phyloP scores from a whole-genome alignment of 2,797 vertebrate species.

The Lemur catta region DNA sequence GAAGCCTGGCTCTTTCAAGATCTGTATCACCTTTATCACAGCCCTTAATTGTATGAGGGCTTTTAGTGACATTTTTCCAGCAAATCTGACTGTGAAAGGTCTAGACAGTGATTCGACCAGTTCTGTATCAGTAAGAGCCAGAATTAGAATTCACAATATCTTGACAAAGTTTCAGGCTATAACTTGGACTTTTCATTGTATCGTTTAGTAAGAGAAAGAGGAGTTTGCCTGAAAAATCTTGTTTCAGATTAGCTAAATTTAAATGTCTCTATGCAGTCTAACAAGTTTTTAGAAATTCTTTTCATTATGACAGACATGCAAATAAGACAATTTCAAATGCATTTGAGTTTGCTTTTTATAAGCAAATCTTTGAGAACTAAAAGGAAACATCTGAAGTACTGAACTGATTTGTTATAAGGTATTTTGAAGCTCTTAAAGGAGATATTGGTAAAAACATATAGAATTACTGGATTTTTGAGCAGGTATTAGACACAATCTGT shows the following conservation, averaged over 20 bases:
- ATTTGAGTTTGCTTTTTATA: neutral
- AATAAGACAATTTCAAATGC: constrained; percentile 33
- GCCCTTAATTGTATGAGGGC: neutral
- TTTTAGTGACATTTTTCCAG: neutral
- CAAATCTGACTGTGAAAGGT: neutral
- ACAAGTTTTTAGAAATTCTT: neutral
- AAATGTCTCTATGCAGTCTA: neutral
- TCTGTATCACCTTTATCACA: neutral
- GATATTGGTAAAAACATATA: neutral
- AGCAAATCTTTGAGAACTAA: neutral
- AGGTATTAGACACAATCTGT: neutral
- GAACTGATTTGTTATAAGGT: constrained; percentile 1
- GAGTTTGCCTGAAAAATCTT: neutral
- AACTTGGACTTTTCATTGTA: neutral
- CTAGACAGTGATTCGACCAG: neutral
- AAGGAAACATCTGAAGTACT: neutral
- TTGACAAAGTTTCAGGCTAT: constrained; percentile 4
- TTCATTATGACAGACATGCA: neutral
- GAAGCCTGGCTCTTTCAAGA: neutral
- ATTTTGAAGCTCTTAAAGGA: neutral
- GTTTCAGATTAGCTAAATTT: neutral
- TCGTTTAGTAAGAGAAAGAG: constrained; percentile 26
- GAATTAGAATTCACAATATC: constrained; percentile 35
- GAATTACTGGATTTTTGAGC: neutral
- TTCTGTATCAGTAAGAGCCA: neutral